Percentiles rank a stretch among this genome's conserved stretches.
Evolutionary conservation across 2,888 invertebrate genomes (phyloP).

Genomic region (Brachyptera risi): DNA sequence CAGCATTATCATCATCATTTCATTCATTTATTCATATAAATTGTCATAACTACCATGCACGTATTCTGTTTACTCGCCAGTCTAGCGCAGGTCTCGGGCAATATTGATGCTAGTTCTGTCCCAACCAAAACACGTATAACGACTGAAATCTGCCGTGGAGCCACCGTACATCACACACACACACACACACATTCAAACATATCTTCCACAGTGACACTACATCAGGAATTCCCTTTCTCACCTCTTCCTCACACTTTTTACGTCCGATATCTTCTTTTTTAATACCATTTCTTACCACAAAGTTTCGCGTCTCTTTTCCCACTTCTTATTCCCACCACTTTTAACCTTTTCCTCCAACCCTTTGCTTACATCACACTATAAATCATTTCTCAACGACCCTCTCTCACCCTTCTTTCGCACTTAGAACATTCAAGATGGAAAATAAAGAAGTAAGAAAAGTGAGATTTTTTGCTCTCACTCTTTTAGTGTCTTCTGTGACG

Average conservation of each 20-base stretch:
- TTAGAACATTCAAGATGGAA: constrained; percentile 20
- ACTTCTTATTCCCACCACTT: constrained; percentile 19
- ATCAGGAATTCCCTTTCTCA: constrained; percentile 27
- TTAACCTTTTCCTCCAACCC: constrained; percentile 10
- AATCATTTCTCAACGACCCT: constrained; percentile 20
- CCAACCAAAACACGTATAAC: too few species aligned
- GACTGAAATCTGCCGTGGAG: too few species aligned
- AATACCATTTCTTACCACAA: constrained; percentile 24
- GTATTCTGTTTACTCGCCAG: too few species aligned
- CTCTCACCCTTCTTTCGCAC: constrained; percentile 6
- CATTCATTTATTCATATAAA: too few species aligned
- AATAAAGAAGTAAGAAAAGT: constrained; percentile 20
- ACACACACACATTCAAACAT: neutral
- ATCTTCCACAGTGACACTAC: constrained; percentile 24
- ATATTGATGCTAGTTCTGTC: too few species aligned
- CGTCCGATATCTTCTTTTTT: constrained; percentile 18
- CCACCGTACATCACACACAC: too few species aligned
- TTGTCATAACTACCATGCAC: too few species aligned
- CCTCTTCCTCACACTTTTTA: constrained; percentile 12
- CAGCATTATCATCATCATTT: too few species aligned
- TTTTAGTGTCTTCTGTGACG: neutral
- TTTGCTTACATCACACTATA: constrained; percentile 23
- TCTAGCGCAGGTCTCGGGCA: too few species aligned
- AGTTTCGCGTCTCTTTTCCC: constrained; percentile 18
- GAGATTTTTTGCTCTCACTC: constrained; percentile 11